Evolutionary conservation across 2,113 vertebrate genomes (phyloP).

Genomic region (Petrocephalus microphthalmus): DNA sequence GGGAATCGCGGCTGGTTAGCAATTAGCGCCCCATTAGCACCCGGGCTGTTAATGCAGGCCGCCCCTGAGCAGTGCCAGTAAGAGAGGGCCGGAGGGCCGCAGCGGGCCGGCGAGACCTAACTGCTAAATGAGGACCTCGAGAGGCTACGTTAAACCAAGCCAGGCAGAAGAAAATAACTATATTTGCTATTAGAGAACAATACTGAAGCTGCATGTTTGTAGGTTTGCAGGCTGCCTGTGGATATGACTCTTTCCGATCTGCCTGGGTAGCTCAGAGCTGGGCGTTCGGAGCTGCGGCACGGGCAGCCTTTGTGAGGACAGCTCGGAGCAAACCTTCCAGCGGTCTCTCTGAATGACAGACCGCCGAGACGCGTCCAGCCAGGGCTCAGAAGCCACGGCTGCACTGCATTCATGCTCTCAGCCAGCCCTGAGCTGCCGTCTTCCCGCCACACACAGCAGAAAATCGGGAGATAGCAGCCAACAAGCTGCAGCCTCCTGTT

Average conservation of each 20-base stretch:
- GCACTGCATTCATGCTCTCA: neutral
- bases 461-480: neutral
- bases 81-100: neutral
- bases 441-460: neutral
- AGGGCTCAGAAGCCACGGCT: neutral
- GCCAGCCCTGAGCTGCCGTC: neutral
- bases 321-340: slow-evolving; percentile 54
- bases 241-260: neutral
- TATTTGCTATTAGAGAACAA: neutral
- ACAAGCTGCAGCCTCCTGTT: neutral
- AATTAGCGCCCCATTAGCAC: slow-evolving; percentile 15
- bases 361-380: neutral
- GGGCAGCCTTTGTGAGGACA: neutral
- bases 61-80: slow-evolving; percentile 8
- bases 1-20: neutral
- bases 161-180: slow-evolving; percentile 17
- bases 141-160: neutral
- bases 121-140: neutral
- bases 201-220: neutral
- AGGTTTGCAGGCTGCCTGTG: neutral
- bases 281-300: slow-evolving; percentile 38
- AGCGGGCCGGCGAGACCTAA: neutral
- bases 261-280: slow-evolving; percentile 28
- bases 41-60: slow-evolving; percentile 38
- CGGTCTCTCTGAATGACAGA: slow-evolving; percentile 37